Evolutionary conservation across 2,797 vertebrate genomes (phyloP), one percentile per base, ranked within the genome.

Genomic region (Falco peregrinus): DNA sequence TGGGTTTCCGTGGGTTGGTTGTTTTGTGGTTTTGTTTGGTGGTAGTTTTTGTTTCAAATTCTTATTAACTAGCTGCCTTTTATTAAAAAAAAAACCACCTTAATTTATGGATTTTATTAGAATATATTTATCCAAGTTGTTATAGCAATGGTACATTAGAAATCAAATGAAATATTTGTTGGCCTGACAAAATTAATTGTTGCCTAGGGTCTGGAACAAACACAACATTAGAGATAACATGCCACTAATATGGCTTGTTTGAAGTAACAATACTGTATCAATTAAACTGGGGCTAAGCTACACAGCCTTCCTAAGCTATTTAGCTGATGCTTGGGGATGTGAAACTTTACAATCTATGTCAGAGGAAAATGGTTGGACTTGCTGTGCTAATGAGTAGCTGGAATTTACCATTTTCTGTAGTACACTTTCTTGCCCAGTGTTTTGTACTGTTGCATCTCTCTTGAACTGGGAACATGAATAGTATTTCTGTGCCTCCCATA

Each of bases 151-250:
- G 96, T 91, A 92, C 77, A 89, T 90, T 82, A 97, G 69, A 93
- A 97, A 95, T 76, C 64, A 92, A 96, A 92, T 94, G 48, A 77
- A 90, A 89, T 83, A 50, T 95, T 97, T 97, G 70, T 96, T 96
- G 79, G 93, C 75, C 78, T 92, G 93, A 94, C 84, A 98, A 90
- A 97, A 96, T 91, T 96, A 87, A 95, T 95, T 97, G 96, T 95
- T 96, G 95, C 92, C 94, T 95, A 95, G 87, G 94, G 95, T 97
- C 84, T 94, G 89, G 79, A 88, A 93, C 83, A 92, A 96, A 96
- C 81, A 90, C 93, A 97, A 93, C 68, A 91, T 83, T 22, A 84
- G 89, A 94, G 96, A 96, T 96, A 96, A 93, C 71, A 84, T 47
- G 59, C 68, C 67, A 61, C 75, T 97, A 96, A 96, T 93, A 68